Evolutionary conservation across 2,113 vertebrate species (phyloP), one percentile per base, ranked within the genome.

Genomic region (Oxygymnocypris stewartii): DNA sequence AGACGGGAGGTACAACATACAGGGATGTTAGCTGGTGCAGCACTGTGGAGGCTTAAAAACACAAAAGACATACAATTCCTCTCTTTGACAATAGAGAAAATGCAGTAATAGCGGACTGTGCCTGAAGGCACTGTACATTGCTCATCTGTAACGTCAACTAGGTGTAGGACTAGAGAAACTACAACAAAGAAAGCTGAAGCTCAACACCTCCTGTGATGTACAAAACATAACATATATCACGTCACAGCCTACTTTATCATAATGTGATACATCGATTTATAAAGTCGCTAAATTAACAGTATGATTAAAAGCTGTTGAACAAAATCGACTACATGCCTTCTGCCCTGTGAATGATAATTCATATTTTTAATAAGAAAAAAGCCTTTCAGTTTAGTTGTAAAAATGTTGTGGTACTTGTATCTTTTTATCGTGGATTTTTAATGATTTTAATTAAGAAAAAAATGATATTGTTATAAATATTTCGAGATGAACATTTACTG

Each of bases 111-210:
- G 81, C 5, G 6, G 25, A 67, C 44, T 6, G 8, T 42, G 76
- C 76, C 76, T 80, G 31, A 54, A 69, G 77, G 63, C 65, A 80
- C 20, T 20, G 47, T 12, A 23, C 44, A 71, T 82, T 51, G 42
- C 80, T 82, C 80, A 71, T 51, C 42, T 69, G 81, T 82, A 51
- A 71, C 44, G 54, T 82, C 44, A 82, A 16, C 42, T 82, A 71
- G 65, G 81, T 82, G 44, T 47, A 82, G 35, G 78, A 12, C 23
- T 14, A 61, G n/a, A 44, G 79, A 71, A 54, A 82, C 81, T 37
- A 31, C 44, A 47, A 67, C n/a, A 28, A 67, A 65, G 61, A 28
- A 67, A 65, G 61, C 37, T 49, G 61, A 49, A 82, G 63, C 25
- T 0, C 2, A 18, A 69, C 63, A 82, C 80, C 80, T 51, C 44